A percentile compares a stretch with the other conserved stretches of the same genome.
Conservation (phyloP, 2,113 vertebrate species). For the Dasyornis broadbenti region DNA sequence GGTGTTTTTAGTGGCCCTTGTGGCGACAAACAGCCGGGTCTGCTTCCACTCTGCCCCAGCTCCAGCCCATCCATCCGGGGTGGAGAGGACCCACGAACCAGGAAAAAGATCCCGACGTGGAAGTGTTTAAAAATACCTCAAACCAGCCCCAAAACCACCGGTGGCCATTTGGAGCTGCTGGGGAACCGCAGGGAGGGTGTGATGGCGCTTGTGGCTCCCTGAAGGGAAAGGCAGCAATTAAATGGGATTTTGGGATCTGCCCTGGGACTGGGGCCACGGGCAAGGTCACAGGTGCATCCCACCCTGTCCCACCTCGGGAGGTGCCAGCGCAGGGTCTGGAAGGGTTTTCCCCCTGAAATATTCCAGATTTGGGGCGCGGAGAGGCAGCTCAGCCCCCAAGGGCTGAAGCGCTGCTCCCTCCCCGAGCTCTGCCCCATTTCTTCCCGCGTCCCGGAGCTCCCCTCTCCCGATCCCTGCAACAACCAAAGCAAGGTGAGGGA, state of each 20-base stretch:
- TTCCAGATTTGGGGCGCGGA: background rate
- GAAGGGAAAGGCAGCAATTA: background rate
- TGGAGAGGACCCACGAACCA: background rate
- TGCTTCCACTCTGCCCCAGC: background rate
- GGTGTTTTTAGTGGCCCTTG: background rate
- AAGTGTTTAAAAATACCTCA: background rate
- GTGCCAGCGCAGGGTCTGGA: background rate
- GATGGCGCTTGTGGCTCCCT: background rate
- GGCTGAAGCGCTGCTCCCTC: background rate
- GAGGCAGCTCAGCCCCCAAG: background rate
- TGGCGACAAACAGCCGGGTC: background rate
- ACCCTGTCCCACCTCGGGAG: fast-evolving
- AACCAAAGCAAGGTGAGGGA: background rate
- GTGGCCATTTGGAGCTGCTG: fast-evolving
- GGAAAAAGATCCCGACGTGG: background rate
- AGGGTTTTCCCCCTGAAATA: background rate
- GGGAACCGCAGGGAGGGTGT: background rate
- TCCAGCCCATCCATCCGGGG: fast-evolving
- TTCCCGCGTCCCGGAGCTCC: background rate
- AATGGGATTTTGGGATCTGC: background rate
- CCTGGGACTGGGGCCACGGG: fast-evolving
- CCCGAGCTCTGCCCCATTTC: background rate
- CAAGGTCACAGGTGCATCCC: background rate
- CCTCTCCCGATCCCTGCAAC: background rate
- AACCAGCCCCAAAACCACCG: background rate